Evolutionary conservation across 2,797 vertebrate genomes (phyloP), one percentile per base, ranked within the genome.

Genomic region (Muscicapa comitata): DNA sequence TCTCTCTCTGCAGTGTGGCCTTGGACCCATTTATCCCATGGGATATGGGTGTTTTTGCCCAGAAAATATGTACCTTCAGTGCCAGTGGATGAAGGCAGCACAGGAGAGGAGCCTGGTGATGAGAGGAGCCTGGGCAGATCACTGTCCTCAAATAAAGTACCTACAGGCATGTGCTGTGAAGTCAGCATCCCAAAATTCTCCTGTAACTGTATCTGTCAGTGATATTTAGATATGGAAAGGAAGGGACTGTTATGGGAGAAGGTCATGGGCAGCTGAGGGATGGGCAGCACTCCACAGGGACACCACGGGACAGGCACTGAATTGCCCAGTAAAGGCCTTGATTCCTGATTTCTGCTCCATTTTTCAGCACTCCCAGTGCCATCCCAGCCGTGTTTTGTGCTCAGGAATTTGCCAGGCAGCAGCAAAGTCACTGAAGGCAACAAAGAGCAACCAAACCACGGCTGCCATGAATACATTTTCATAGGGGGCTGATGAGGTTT

Each of bases 401-500:
- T 31, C 4, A 2, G n/a, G 35, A 65, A 33, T 17, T 55, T 28
- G 26, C 40, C 53, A 74, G 81, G 84, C 57, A 88, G 76, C 74
- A 80, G 33, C 13, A 26, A 70, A 86, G 55, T 11, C 72, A 35
- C 4, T 0, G 8, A 45, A 76, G 28, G 37, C 38, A 77, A 14
- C 48, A 33, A 48, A 79, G 29, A 0, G 0, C 50, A 19, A 55
- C 43, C 40, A 17, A 89, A 70, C 3, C 20, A 29, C 0, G 0
- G 23, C 59, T 19, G 40, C 0, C 0, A 78, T 11, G 28, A 31
- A 35, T 1, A 10, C 0, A 0, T 78, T 89, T 63, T 10, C 82
- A 57, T 0, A 4, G 11, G 14, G 14, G 20, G 21, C 2, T 33
- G 50, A 47, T 31, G 54, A 65, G 17, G 10, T 47, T 84, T 81